Percentiles rank a stretch among this genome's conserved stretches.
Evolutionary conservation across 2,113 vertebrate species (phyloP).

Genomic region (Pomatorhinus ruficollis): DNA sequence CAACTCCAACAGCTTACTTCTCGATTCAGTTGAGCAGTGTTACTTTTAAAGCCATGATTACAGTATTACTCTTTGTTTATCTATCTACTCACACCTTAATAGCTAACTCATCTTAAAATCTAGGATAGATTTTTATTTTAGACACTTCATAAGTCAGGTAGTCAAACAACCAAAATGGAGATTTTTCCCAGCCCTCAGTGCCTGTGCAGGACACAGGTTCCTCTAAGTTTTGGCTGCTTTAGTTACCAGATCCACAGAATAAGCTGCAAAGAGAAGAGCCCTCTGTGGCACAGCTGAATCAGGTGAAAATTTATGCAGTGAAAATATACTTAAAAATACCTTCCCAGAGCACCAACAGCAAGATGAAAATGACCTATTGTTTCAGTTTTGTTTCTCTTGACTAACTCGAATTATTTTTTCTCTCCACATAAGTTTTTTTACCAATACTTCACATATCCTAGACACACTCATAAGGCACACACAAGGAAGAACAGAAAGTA

Average conservation of each 20-base stretch:
- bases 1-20: conserved; percentile 52
- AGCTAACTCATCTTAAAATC: neutral
- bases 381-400: neutral
- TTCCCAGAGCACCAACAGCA: neutral
- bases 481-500: neutral
- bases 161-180: neutral
- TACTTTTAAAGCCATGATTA: conserved; percentile 53
- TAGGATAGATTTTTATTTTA: neutral
- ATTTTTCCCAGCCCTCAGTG: neutral
- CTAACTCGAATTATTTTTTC: neutral
- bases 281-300: neutral
- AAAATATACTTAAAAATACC: neutral
- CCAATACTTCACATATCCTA: neutral
- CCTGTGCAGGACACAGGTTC: neutral
- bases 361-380: neutral
- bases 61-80: conserved; percentile 34
- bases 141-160: neutral
- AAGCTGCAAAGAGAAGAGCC: neutral
- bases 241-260: neutral
- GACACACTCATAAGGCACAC: neutral
- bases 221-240: neutral
- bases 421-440: neutral
- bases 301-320: neutral
- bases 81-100: neutral
- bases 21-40: conserved; percentile 22